Evolutionary conservation across 2,113 vertebrate genomes (phyloP).

Genomic region (Ictalurus furcatus): DNA sequence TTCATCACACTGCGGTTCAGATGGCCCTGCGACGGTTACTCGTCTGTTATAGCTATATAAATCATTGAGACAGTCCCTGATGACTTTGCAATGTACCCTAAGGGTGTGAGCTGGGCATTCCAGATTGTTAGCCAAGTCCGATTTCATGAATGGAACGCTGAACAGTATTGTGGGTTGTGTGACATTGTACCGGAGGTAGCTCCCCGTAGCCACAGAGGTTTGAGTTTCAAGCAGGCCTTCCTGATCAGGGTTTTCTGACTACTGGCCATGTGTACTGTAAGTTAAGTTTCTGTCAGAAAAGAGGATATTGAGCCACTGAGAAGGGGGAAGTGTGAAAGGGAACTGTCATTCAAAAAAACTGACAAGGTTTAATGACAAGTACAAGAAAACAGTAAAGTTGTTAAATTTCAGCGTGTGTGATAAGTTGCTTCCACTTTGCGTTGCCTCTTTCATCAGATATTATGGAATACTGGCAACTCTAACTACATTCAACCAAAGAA

Average conservation of each 20-base stretch:
- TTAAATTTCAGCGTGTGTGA: conserved; percentile 25
- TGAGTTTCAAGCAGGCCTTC: conserved; percentile 52
- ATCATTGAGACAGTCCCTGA: conserved; percentile 61
- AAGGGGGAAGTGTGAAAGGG: conserved; percentile 62
- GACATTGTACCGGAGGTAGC: conserved; percentile 53
- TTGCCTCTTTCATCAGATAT: neutral
- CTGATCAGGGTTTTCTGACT: conserved; percentile 54
- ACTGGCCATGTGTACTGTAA: conserved; percentile 51
- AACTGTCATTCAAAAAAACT: conserved; percentile 56
- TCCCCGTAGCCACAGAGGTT: conserved; percentile 38
- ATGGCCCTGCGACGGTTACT: conserved; percentile 65
- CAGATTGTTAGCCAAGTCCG: conserved; percentile 65
- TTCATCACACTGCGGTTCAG: conserved; percentile 65
- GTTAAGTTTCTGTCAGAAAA: conserved; percentile 60
- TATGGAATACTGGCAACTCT: conserved; percentile 36
- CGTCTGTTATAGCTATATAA: conserved; percentile 61
- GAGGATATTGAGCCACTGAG: conserved; percentile 52
- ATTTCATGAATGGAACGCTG: conserved; percentile 54
- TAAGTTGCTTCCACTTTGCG: conserved; percentile 12
- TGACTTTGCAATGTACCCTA: conserved; percentile 72
- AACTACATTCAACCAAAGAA: neutral
- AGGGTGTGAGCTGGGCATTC: conserved; percentile 56
- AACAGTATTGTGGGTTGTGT: conserved; percentile 53
- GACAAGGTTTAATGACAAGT: conserved; percentile 35
- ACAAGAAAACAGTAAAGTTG: conserved; percentile 34